These are phyloP conservation scores for Myopa tessellatipennis DNA, from an alignment of 2,888 invertebrate species.

Conservation along the genomic window DNA sequence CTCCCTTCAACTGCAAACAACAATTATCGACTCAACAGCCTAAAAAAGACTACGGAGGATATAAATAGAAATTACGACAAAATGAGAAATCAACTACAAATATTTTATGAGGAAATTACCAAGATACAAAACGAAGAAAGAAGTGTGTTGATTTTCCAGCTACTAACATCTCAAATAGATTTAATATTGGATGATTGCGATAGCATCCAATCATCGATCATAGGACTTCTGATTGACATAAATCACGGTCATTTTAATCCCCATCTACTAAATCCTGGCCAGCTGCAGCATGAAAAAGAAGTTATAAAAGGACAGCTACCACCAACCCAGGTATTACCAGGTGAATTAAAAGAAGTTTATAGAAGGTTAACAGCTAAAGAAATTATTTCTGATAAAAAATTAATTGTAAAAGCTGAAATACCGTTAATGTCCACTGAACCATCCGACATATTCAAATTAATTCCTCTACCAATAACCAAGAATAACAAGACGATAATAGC, in stretches of 20 bases:
- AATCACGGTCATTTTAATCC: constrained; percentile 3
- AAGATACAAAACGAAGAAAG: background rate
- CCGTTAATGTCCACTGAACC: background rate
- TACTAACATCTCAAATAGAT: background rate
- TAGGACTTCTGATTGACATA: background rate
- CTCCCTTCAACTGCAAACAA: background rate
- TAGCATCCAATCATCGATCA: background rate
- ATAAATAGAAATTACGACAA: background rate
- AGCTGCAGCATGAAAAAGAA: background rate
- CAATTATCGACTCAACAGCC: background rate
- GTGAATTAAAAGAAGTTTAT: constrained; percentile 3
- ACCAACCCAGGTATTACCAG: constrained; percentile 1
- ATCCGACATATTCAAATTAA: background rate
- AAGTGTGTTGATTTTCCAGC: background rate
- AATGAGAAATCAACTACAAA: background rate
- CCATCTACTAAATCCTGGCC: background rate
- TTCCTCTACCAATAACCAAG: background rate
- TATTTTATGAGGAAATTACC: background rate
- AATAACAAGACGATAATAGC: background rate
- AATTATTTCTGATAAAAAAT: background rate
- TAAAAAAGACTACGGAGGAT: background rate
- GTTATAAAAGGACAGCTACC: background rate
- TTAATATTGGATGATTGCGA: constrained; percentile 8
- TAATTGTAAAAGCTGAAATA: constrained; percentile 1
- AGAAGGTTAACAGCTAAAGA: background rate